A percentile compares a stretch with the other conserved stretches of the same genome.
Evolutionary conservation across 2,888 invertebrate species (phyloP).

Genomic region (Brachyopa scutellaris): DNA sequence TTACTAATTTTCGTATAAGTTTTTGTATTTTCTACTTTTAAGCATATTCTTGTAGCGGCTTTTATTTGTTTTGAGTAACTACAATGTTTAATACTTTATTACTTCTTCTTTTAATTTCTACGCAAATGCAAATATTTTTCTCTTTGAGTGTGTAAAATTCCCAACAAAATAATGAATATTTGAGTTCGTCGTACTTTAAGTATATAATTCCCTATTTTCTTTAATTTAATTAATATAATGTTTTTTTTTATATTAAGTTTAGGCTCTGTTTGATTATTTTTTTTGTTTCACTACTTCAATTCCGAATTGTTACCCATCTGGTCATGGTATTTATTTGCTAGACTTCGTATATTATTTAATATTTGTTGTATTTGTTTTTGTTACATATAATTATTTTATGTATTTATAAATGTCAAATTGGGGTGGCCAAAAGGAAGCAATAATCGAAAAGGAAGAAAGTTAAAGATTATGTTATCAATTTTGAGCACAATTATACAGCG

Average conservation of each 20-base stretch:
- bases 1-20: slow-evolving; percentile 52
- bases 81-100: background rate
- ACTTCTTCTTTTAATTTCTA: slow-evolving; percentile 20
- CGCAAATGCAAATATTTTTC: slow-evolving; percentile 31
- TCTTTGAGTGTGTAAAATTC: slow-evolving; percentile 53
- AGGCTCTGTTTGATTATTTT: slow-evolving; percentile 33
- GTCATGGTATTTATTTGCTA: slow-evolving; percentile 12
- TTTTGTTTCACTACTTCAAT: slow-evolving; percentile 54
- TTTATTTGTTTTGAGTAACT: slow-evolving; percentile 10
- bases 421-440: too few relatives aligned
- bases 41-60: slow-evolving; percentile 54
- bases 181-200: slow-evolving; percentile 37
- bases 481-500: too few relatives aligned
- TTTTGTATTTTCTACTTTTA: slow-evolving; percentile 47
- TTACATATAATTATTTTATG: too few relatives aligned
- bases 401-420: too few relatives aligned
- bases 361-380: too few relatives aligned
- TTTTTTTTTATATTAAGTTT: too few relatives aligned
- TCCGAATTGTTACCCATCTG: slow-evolving; percentile 54
- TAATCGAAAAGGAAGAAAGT: too few relatives aligned
- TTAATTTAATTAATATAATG: background rate
- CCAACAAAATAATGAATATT: slow-evolving; percentile 61
- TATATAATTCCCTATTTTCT: slow-evolving; percentile 65
- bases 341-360: too few relatives aligned
- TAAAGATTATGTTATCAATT: too few relatives aligned